Evolutionary conservation across 1,140 invertebrate species (phyloP).

Genomic region (Procambarus clarkii): DNA sequence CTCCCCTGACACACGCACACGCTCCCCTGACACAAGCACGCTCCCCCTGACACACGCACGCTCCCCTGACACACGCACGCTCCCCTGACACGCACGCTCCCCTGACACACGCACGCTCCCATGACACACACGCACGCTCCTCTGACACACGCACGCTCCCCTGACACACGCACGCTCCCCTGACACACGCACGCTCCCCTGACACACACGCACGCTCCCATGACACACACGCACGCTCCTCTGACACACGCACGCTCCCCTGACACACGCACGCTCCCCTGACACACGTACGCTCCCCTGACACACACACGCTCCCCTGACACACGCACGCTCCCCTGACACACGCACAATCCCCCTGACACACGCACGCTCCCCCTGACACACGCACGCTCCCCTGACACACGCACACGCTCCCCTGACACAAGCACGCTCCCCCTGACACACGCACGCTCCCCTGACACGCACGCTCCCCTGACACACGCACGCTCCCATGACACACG

Average conservation of each 20-base stretch:
- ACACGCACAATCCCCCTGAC: no score
- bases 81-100: conserved; percentile 14
- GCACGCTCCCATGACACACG: conserved; percentile 25
- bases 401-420: conserved; percentile 18
- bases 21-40: no score
- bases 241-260: no score
- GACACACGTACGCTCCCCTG: no score
- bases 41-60: no score
- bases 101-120: conserved; percentile 4
- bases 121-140: background rate
- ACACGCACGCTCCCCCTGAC: no score
- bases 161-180: conserved; percentile 19
- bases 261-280: no score
- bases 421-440: conserved; percentile 2
- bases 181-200: conserved; percentile 17
- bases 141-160: background rate
- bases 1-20: no score
- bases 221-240: conserved; percentile 21
- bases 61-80: background rate
- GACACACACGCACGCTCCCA: no score
- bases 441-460: background rate
- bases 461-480: conserved; percentile 15
- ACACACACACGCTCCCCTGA: no score
- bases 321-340: no score
- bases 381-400: background rate